phyloP scores from a whole-genome alignment of 2,888 invertebrate species.

The Ophion obscuratus region DNA sequence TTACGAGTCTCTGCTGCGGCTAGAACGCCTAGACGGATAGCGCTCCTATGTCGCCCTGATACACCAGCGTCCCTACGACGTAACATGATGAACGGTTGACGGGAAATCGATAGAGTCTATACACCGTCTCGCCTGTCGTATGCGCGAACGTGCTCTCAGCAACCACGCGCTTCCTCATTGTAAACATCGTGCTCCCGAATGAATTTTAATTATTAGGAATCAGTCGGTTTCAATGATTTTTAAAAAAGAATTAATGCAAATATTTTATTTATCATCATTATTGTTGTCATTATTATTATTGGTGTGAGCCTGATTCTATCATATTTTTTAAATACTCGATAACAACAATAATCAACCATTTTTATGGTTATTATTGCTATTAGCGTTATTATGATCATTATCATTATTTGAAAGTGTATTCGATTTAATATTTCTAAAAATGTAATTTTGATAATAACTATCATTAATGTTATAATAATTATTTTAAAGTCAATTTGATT shows the following conservation, averaged over 20 bases:
- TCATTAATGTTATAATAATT: neutral
- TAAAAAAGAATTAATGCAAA: too few species aligned
- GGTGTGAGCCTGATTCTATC: too few species aligned
- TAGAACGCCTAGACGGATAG: conserved; percentile 43
- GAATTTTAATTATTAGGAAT: neutral
- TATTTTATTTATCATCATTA: too few species aligned
- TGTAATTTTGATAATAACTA: neutral
- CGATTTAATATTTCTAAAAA: too few species aligned
- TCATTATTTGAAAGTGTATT: too few species aligned
- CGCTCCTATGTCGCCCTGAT: conserved; percentile 79
- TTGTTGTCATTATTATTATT: neutral
- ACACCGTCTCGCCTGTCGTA: conserved; percentile 20
- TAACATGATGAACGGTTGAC: conserved; percentile 83
- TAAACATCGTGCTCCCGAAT: neutral
- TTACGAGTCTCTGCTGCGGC: neutral
- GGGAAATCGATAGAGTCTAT: conserved; percentile 80
- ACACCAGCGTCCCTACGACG: conserved; percentile 81
- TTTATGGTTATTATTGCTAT: neutral
- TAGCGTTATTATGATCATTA: neutral
- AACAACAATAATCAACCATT: too few species aligned
- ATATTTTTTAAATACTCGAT: too few species aligned
- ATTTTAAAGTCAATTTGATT: too few species aligned
- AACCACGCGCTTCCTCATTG: neutral
- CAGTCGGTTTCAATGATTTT: too few species aligned
- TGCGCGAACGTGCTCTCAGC: neutral